Base-by-base conservation (phyloP, 2,113 vertebrate species). In the Peromyscus californicus region DNA sequence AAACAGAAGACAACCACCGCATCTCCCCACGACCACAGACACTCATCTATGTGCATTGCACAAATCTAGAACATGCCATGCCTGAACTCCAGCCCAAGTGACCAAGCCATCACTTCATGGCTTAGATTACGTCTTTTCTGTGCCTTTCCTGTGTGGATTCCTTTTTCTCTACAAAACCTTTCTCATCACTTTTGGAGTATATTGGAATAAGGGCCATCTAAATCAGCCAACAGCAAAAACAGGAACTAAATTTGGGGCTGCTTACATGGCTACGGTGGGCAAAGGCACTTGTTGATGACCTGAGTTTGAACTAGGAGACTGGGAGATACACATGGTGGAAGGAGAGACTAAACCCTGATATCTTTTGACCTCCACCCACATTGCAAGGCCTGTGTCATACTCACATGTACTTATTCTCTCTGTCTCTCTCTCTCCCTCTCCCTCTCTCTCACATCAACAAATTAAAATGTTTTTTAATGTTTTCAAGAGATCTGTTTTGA, bases 81-180 rank as follows among this genome's bases (percentile, higher is more conserved):
- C 65, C 45, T 91, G 51, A 51, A 12, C 51, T 85, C 26, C 33
- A 54, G 39, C 22, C 65, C n/a, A 45, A 42, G 26, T 36, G 63
- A 48, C 15, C 63, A 84, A 15, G 33, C 7, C 9, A 39, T 26
- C 12, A 48, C 12, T 45, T 5, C 19, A 48, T 33, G 26, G 6
- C 61, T 57, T 33, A 48, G 22, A 69, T 86, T 29, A 19, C 29
- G 21, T 12, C 31, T 39, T n/a, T 42, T 54, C 63, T 85, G n/a
- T 70, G 9, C 45, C n/a, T 11, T 48, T 70, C 42, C 69, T 96
- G 39, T 17, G 22, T 67, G 31, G 26, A 16, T 72, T 92, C 26
- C 54, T 96, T 48, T 51, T 57, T 42, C 74, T 76, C 33, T 85
- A 42, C 15, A 42, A 48, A 96, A 85, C 59, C 92, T 74, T 91